phyloP scores from a whole-genome alignment of 1,140 invertebrate species.

The Piezodorus guildinii region DNA sequence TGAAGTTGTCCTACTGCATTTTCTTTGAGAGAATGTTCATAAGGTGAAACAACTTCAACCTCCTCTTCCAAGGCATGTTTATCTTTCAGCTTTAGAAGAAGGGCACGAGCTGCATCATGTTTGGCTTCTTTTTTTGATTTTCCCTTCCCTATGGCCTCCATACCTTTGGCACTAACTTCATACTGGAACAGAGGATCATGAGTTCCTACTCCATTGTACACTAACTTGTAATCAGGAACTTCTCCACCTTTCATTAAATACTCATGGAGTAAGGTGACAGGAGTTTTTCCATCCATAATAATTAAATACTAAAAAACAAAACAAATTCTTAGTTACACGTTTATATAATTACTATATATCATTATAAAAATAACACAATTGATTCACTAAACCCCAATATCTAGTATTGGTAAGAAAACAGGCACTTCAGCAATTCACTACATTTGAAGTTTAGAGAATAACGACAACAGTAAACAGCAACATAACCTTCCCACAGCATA shows the following conservation, averaged over 20 bases:
- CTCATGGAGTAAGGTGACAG: constrained; percentile 60
- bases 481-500: no score
- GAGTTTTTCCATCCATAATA: constrained; percentile 42
- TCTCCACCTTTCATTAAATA: constrained; percentile 47
- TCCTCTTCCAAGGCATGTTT: constrained; percentile 9
- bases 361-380: no score
- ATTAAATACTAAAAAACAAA: not conserved
- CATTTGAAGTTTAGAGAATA: no score
- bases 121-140: constrained; percentile 60
- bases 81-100: constrained; percentile 36
- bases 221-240: constrained; percentile 53
- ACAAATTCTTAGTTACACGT: not conserved
- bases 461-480: no score
- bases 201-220: constrained; percentile 53
- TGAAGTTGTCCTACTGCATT: constrained; percentile 28
- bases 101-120: constrained; percentile 48
- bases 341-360: no score
- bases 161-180: constrained; percentile 37
- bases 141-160: constrained; percentile 41
- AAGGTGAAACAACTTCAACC: constrained; percentile 25
- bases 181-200: constrained; percentile 61
- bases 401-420: no score
- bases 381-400: no score
- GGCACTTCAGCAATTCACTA: no score
- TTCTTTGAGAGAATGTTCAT: constrained; percentile 25